These are phyloP conservation scores for Eupsilia transversa DNA, from an alignment of 2,888 invertebrate species.

Conservation along the genomic window DNA sequence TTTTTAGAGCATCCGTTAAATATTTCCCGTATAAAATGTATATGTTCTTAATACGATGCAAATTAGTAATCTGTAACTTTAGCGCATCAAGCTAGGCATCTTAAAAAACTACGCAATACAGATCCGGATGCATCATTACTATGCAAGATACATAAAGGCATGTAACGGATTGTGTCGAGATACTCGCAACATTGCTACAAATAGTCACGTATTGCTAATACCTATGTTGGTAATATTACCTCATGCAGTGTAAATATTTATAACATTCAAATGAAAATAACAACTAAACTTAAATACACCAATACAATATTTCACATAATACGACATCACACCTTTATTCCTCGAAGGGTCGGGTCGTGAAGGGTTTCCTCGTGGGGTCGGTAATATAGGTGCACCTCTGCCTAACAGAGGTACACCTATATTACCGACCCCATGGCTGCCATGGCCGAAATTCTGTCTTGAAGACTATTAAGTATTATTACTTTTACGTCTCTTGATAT, in stretches of 20 bases:
- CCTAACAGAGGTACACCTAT: too few relatives aligned
- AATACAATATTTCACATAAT: not conserved
- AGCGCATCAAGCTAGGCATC: not conserved
- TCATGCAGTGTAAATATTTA: not conserved
- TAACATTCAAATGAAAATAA: not conserved
- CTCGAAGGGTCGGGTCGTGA: too few relatives aligned
- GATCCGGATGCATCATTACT: constrained; percentile 8
- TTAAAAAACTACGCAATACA: constrained; percentile 11
- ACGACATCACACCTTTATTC: too few relatives aligned
- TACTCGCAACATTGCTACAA: not conserved
- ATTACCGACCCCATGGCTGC: too few relatives aligned
- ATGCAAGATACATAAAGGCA: constrained; percentile 1
- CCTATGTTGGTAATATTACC: not conserved
- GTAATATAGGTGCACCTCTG: too few relatives aligned
- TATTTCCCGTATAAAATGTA: too few relatives aligned
- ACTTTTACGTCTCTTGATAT: too few relatives aligned
- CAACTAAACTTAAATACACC: not conserved
- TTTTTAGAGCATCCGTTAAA: too few relatives aligned
- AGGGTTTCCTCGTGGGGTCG: too few relatives aligned
- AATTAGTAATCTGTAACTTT: not conserved
- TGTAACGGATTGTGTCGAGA: constrained; percentile 16
- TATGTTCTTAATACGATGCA: not conserved
- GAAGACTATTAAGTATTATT: too few relatives aligned
- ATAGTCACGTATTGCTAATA: constrained; percentile 28
- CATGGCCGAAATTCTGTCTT: too few relatives aligned